A percentile compares a stretch with the other conserved stretches of the same genome.
Conservation (phyloP, 2,113 vertebrate species). For the Anguilla rostrata region DNA sequence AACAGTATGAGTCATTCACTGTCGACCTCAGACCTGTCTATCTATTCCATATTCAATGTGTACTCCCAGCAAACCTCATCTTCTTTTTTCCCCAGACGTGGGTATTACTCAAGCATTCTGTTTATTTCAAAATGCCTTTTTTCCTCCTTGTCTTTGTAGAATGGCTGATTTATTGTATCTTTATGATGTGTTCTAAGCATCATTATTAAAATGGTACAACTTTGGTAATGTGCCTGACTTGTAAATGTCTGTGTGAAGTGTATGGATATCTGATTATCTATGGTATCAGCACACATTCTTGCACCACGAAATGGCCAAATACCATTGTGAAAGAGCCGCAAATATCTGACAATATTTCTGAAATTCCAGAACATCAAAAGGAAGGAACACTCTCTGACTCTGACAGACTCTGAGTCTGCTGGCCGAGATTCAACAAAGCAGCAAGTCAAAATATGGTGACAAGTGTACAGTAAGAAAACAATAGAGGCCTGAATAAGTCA, state of each 20-base stretch:
- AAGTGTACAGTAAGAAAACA: neutral
- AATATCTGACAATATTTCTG: slow-evolving; percentile 43
- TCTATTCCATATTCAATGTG: neutral
- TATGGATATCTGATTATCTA: slow-evolving; percentile 34
- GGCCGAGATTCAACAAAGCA: neutral
- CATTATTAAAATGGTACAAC: neutral
- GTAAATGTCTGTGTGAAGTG: neutral
- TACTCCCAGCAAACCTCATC: neutral
- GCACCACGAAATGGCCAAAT: slow-evolving; percentile 38
- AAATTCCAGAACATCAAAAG: slow-evolving; percentile 33
- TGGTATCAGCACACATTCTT: slow-evolving; percentile 36
- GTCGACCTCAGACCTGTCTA: slow-evolving; percentile 3
- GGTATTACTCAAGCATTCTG: neutral
- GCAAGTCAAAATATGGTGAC: neutral
- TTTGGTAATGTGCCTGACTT: neutral
- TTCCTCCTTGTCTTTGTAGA: neutral
- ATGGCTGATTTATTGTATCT: neutral
- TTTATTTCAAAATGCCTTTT: slow-evolving; percentile 4
- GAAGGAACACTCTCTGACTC: neutral
- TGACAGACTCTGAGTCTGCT: neutral
- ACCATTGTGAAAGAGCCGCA: slow-evolving; percentile 38
- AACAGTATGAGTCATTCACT: slow-evolving; percentile 13
- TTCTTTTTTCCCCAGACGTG: neutral
- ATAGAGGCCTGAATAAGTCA: neutral
- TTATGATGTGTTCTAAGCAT: neutral